Conservation (phyloP, 1,140 invertebrate genomes). For the Drosophila tsacasi region DNA sequence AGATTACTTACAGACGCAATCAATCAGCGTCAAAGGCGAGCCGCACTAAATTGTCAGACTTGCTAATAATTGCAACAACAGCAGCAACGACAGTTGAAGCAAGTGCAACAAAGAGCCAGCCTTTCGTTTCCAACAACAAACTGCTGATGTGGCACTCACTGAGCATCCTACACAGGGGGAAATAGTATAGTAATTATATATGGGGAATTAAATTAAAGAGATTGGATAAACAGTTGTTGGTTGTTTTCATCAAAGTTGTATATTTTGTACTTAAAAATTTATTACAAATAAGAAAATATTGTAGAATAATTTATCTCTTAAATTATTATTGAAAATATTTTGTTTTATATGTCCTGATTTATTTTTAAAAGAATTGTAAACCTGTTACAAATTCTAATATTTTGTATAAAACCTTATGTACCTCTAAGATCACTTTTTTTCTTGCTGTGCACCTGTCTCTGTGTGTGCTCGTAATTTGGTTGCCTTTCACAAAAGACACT, state of each 20-base stretch:
- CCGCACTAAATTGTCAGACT: slow-evolving; percentile 59
- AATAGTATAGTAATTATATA: not conserved
- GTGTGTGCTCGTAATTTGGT: slow-evolving; percentile 76
- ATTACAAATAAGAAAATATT: no score
- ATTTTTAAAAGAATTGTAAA: no score
- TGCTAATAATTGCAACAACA: slow-evolving; percentile 51
- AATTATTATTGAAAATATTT: no score
- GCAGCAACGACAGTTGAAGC: slow-evolving; percentile 6
- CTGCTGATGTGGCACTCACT: slow-evolving; percentile 33
- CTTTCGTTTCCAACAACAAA: slow-evolving; percentile 37
- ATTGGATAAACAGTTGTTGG: no score
- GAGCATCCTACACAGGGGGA: slow-evolving; percentile 14
- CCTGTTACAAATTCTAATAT: no score
- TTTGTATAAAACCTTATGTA: not conserved
- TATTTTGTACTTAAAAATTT: no score
- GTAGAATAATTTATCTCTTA: no score
- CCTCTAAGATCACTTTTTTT: not conserved
- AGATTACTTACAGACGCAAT: slow-evolving; percentile 81
- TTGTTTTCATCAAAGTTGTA: no score
- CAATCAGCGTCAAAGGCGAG: slow-evolving; percentile 78
- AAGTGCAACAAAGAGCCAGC: slow-evolving; percentile 26
- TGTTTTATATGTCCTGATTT: no score
- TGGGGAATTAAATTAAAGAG: not conserved
- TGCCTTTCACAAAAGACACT: slow-evolving; percentile 81
- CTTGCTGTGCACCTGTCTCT: slow-evolving; percentile 8